A percentile compares a stretch with the other conserved stretches of the same genome.
These are phyloP conservation scores for Tenthredo livida DNA, from an alignment of 2,888 invertebrate species.

Conservation along the genomic window DNA sequence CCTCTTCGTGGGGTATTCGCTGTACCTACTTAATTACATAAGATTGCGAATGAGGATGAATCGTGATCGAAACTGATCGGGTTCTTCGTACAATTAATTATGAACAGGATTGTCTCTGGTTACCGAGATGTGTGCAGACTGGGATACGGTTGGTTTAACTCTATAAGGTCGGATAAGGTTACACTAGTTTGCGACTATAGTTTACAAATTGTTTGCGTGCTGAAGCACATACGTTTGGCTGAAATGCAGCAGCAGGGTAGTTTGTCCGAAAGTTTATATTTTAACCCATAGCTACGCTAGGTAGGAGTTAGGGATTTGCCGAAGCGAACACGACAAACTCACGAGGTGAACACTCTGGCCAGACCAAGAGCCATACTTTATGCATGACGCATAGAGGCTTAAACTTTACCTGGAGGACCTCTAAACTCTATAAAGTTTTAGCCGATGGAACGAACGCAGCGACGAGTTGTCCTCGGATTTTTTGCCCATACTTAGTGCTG, in stretches of 20 bases:
- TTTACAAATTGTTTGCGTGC: conserved; percentile 33
- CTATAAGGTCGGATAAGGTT: neutral
- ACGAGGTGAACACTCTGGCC: conserved; percentile 15
- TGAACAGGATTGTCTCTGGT: conserved; percentile 20
- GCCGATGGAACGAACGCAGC: neutral
- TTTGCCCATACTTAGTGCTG: conserved; percentile 9
- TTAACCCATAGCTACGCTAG: neutral
- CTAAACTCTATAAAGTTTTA: conserved; percentile 13
- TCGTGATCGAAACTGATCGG: neutral
- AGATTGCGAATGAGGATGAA: neutral
- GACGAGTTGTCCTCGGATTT: conserved; percentile 11
- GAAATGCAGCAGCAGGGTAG: neutral
- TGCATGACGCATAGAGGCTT: conserved; percentile 35
- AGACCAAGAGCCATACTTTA: conserved; percentile 24
- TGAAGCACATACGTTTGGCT: neutral
- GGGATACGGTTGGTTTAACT: neutral
- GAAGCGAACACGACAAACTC: conserved; percentile 6
- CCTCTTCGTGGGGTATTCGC: neutral
- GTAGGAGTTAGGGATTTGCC: neutral
- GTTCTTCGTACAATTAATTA: neutral
- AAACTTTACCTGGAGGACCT: conserved; percentile 33
- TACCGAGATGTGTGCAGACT: neutral
- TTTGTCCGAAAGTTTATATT: conserved; percentile 38
- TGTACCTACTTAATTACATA: neutral
- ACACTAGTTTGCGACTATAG: neutral